Percentiles rank a stretch among this genome's conserved stretches.
Conservation (phyloP, 2,797 vertebrate species). For the Geotrypetes seraphini region DNA sequence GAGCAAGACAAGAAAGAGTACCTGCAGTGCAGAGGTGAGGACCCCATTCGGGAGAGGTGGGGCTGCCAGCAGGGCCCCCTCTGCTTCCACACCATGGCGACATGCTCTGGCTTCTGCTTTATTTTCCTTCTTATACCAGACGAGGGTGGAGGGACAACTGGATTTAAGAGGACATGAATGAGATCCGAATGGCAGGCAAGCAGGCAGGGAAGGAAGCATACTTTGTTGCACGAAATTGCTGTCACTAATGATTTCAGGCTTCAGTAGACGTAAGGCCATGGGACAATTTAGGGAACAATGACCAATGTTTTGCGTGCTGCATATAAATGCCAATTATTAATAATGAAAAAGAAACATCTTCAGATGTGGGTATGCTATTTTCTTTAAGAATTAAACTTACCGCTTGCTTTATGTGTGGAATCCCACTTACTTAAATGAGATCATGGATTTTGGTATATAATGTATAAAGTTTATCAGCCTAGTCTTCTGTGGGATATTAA, state of each 20-base stretch:
- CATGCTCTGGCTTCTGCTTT: constrained; percentile 25
- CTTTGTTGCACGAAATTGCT: constrained; percentile 68
- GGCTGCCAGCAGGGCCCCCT: neutral
- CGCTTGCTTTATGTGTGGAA: too few species aligned
- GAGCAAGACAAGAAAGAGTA: constrained; percentile 35
- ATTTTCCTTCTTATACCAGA: constrained; percentile 50
- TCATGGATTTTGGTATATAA: too few species aligned
- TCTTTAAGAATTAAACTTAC: too few species aligned
- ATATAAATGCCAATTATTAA: constrained; percentile 57
- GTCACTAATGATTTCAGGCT: constrained; percentile 71
- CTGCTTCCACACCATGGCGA: neutral
- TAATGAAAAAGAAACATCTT: constrained; percentile 33
- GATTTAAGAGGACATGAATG: constrained; percentile 50
- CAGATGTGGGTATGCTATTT: too few species aligned
- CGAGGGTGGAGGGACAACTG: constrained; percentile 42
- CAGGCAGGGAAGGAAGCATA: constrained; percentile 45
- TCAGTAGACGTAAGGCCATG: constrained; percentile 60
- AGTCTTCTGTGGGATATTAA: too few species aligned
- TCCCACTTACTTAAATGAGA: too few species aligned
- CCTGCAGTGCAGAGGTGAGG: constrained; percentile 63
- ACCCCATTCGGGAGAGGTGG: constrained; percentile 9
- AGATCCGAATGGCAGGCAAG: constrained; percentile 37
- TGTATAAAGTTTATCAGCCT: too few species aligned
- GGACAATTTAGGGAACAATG: constrained; percentile 57
- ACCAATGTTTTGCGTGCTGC: constrained; percentile 47